Conservation (phyloP, 2,113 vertebrate genomes). For the Tinamus guttatus region DNA sequence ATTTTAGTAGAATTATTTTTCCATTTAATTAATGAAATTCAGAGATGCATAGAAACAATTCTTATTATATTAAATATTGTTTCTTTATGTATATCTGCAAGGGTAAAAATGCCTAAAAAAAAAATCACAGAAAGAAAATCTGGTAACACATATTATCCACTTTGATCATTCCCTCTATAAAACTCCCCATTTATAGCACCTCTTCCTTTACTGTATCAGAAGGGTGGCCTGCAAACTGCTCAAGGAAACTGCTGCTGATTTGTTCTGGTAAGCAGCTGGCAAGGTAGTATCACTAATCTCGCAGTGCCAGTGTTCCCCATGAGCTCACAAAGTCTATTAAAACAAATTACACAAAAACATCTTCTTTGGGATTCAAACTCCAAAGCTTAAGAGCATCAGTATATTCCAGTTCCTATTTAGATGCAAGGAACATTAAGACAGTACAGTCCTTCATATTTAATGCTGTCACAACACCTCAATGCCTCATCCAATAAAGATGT, state of each 20-base stretch:
- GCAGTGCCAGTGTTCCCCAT: not conserved
- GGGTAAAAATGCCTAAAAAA: not conserved
- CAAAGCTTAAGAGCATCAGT: conserved; percentile 34
- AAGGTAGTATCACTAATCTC: conserved; percentile 35
- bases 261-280: conserved; percentile 48
- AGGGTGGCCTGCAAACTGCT: not conserved
- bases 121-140: not conserved
- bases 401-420: conserved; percentile 7
- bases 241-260: not conserved
- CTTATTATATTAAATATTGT: not conserved
- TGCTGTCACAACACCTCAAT: not conserved
- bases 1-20: not conserved
- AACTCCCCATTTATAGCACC: not conserved
- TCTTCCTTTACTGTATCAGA: not conserved
- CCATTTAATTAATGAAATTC: not conserved
- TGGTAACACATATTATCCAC: not conserved
- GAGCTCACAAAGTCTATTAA: conserved; percentile 52
- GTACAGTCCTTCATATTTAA: not conserved
- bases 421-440: not conserved
- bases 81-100: not conserved
- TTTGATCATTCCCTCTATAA: not conserved
- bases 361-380: conserved; percentile 27
- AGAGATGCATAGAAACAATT: not conserved
- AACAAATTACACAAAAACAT: conserved; percentile 51
- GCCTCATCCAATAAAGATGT: not conserved